Conservation (phyloP, 2,797 vertebrate genomes). For the Gymnothorax javanicus region DNA sequence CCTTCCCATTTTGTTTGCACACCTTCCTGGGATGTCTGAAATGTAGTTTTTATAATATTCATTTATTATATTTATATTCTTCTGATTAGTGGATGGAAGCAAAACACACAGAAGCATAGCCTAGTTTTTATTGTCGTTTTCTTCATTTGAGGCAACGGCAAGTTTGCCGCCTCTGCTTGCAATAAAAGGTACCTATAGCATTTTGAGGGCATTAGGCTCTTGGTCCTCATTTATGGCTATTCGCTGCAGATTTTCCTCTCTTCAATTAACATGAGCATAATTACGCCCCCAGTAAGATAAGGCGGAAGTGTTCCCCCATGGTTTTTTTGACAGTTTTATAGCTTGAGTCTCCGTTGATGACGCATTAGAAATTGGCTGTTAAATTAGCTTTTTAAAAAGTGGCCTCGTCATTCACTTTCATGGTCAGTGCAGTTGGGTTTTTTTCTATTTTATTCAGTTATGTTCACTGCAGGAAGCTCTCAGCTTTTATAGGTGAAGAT, state of each 20-base stretch:
- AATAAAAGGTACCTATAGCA: neutral
- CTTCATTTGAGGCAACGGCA: neutral
- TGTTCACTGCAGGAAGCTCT: neutral
- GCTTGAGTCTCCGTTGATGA: neutral
- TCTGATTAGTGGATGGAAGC: constrained; percentile 61
- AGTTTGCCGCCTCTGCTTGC: neutral
- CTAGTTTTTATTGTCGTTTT: neutral
- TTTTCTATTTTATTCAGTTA: neutral
- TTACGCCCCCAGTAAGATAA: neutral
- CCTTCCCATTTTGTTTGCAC: constrained; percentile 19
- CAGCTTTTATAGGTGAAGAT: neutral
- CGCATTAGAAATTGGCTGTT: neutral
- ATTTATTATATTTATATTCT: constrained; percentile 60
- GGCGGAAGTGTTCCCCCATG: neutral
- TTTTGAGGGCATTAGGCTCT: neutral
- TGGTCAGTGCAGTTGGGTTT: neutral
- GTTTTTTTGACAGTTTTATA: neutral
- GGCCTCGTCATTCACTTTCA: neutral
- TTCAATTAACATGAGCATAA: neutral
- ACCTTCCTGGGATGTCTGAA: constrained; percentile 62
- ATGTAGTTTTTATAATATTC: constrained; percentile 56
- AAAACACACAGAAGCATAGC: constrained; percentile 58
- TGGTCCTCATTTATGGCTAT: neutral
- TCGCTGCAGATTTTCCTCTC: neutral
- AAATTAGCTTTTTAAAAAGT: neutral